These are phyloP conservation scores for Alethe diademata DNA, from an alignment of 2,113 vertebrate species.

Conservation along the genomic window DNA sequence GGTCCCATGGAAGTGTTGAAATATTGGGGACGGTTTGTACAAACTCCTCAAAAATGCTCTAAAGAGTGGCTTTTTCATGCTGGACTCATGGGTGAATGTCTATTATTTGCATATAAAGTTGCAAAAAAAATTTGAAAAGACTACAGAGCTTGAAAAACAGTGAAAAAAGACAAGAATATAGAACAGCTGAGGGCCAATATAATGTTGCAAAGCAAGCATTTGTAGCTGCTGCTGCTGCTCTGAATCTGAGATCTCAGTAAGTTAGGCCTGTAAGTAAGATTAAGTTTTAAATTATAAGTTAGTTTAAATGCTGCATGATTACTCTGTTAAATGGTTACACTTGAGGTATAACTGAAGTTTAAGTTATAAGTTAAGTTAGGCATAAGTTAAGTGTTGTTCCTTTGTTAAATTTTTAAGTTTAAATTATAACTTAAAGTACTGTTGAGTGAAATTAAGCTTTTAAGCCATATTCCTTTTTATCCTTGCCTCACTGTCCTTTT, in stretches of 20 bases:
- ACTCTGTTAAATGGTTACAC: background rate
- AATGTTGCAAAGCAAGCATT: background rate
- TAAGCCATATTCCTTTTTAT: background rate
- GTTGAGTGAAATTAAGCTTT: background rate
- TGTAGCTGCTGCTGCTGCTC: background rate
- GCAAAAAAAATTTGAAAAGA: background rate
- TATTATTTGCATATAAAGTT: background rate
- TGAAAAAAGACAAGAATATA: background rate
- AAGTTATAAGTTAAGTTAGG: background rate
- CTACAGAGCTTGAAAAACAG: background rate
- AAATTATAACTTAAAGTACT: background rate
- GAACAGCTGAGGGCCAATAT: background rate
- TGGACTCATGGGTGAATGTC: rapidly evolving
- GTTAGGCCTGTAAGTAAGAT: background rate
- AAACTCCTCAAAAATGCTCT: rapidly evolving
- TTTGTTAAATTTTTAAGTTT: background rate
- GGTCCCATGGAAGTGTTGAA: background rate
- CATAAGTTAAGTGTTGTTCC: background rate
- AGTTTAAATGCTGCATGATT: background rate
- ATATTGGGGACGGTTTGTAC: background rate
- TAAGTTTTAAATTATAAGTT: background rate
- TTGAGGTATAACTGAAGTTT: background rate
- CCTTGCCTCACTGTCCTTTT: background rate
- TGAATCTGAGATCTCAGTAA: background rate
- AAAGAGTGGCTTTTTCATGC: rapidly evolving